phyloP scores from a whole-genome alignment of 2,797 vertebrate genomes.

The Rhinogobio ventralis region DNA sequence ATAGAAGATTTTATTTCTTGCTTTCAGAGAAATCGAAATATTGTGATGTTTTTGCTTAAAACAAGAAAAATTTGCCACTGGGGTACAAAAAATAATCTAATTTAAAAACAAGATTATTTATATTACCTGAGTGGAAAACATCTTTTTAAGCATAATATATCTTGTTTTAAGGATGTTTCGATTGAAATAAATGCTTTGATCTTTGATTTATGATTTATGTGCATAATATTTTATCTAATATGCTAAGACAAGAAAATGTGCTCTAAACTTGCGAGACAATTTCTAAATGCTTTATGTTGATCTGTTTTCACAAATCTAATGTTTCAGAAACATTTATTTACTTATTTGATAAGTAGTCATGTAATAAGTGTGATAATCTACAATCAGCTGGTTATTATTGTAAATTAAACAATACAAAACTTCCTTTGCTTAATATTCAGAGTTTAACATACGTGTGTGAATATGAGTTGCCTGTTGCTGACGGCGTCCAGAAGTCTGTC shows the following conservation, averaged over 20 bases:
- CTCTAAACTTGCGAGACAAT: background rate
- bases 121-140: background rate
- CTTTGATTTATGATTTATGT: background rate
- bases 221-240: background rate
- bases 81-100: background rate
- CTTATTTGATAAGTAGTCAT: background rate
- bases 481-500: background rate
- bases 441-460: slow-evolving; percentile 63
- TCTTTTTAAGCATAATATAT: background rate
- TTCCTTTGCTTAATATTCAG: slow-evolving; percentile 13
- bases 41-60: background rate
- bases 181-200: background rate
- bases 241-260: background rate
- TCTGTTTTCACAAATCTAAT: background rate
- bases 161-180: background rate
- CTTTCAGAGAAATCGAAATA: background rate
- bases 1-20: background rate
- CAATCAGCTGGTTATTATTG: background rate
- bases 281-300: background rate
- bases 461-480: slow-evolving; percentile 74
- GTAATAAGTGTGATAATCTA: background rate
- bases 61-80: background rate
- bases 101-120: background rate
- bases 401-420: background rate
- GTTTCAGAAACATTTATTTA: background rate